Conservation (phyloP, 2,113 vertebrate species). For the Silurus meridionalis region DNA sequence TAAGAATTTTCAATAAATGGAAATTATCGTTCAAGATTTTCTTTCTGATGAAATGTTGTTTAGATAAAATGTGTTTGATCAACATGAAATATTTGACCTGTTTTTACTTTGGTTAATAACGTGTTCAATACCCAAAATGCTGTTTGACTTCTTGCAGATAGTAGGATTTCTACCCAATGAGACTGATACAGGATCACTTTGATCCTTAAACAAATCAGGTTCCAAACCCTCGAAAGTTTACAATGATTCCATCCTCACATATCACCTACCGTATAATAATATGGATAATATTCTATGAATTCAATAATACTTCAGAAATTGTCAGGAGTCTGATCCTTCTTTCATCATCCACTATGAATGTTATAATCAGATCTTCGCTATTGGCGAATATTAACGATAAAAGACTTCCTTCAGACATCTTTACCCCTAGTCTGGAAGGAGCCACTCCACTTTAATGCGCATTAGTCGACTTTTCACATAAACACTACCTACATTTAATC, state of each 20-base stretch:
- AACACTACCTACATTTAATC: conserved; percentile 15
- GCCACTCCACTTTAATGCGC: background rate
- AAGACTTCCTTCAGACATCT: background rate
- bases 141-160: background rate
- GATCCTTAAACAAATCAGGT: background rate
- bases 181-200: background rate
- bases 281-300: no score
- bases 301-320: background rate
- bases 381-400: no score
- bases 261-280: background rate
- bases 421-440: background rate
- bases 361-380: background rate
- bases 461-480: background rate
- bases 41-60: background rate
- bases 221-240: background rate
- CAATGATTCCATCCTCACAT: background rate
- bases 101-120: background rate
- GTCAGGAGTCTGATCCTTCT: background rate
- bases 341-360: background rate
- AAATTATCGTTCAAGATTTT: background rate
- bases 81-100: background rate
- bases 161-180: background rate
- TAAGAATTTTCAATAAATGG: background rate
- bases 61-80: background rate
- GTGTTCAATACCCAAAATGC: background rate